Evolutionary conservation across 2,888 invertebrate genomes (phyloP).

Genomic region (Sinohyriopsis cumingii): DNA sequence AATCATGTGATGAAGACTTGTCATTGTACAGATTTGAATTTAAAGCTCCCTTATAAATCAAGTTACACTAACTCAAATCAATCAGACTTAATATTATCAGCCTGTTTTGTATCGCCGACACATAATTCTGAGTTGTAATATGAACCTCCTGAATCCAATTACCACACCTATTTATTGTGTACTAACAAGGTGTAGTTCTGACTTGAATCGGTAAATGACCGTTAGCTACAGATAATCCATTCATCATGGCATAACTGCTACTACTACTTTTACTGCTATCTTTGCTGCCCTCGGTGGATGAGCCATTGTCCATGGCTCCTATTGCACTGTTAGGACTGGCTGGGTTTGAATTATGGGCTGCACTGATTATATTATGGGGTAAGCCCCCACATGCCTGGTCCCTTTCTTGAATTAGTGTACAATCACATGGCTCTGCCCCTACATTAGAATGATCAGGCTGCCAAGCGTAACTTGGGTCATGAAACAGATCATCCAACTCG

Average conservation of each 20-base stretch:
- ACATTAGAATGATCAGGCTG: constrained; percentile 23
- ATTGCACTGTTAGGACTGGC: constrained; percentile 59
- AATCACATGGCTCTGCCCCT: constrained; percentile 49
- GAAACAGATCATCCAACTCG: constrained; percentile 35
- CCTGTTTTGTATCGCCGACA: too few relatives aligned
- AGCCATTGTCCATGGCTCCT: constrained; percentile 18
- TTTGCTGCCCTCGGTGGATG: constrained; percentile 63
- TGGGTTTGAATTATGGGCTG: constrained; percentile 42
- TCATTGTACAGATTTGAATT: too few relatives aligned
- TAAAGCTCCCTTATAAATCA: too few relatives aligned
- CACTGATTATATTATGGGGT: constrained; percentile 28
- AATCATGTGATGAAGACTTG: too few relatives aligned
- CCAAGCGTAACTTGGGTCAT: constrained; percentile 24
- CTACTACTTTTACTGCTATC: constrained; percentile 65
- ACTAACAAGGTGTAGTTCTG: constrained; percentile 58
- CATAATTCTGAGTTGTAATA: too few relatives aligned
- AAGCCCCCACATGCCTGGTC: constrained; percentile 23
- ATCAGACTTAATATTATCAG: too few relatives aligned
- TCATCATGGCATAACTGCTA: constrained; percentile 59
- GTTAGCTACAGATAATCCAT: constrained; percentile 64
- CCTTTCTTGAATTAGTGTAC: constrained; percentile 42
- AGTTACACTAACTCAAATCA: too few relatives aligned
- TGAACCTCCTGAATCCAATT: not conserved
- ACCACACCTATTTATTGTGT: constrained; percentile 4
- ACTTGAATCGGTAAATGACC: constrained; percentile 71